Conservation (phyloP, 1,140 invertebrate genomes). For the Vanessa atalanta region DNA sequence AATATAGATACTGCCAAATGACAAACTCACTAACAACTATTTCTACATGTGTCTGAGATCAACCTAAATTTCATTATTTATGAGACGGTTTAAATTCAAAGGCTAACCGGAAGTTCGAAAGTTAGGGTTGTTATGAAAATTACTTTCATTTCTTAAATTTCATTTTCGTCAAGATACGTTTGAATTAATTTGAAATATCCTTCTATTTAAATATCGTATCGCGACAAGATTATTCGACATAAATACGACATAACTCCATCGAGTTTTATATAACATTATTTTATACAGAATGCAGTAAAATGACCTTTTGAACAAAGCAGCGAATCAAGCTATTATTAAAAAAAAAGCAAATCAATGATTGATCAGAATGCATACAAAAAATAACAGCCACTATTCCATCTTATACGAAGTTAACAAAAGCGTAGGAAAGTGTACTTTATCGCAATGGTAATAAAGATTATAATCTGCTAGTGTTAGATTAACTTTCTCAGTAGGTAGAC, state of each 20-base stretch:
- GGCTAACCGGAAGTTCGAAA: too few species aligned
- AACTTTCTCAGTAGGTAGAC: constrained; percentile 3
- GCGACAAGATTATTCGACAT: neutral
- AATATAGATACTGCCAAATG: neutral
- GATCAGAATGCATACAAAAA: constrained; percentile 7
- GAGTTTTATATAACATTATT: neutral
- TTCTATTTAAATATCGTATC: too few species aligned
- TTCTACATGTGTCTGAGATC: too few species aligned
- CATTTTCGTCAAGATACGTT: too few species aligned
- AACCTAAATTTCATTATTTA: too few species aligned
- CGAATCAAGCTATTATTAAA: neutral
- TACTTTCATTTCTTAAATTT: too few species aligned
- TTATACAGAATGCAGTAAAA: neutral
- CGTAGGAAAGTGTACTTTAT: neutral
- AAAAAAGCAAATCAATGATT: constrained; percentile 3
- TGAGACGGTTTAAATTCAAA: too few species aligned
- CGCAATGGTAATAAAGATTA: neutral
- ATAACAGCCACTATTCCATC: neutral
- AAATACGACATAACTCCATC: neutral
- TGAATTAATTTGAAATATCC: too few species aligned
- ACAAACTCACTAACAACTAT: neutral
- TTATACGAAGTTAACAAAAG: neutral
- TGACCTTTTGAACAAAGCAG: constrained; percentile 1
- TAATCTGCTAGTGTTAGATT: neutral
- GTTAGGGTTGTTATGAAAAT: too few species aligned